Evolutionary conservation across 2,888 invertebrate species (phyloP).

Genomic region (Aromia moschata): DNA sequence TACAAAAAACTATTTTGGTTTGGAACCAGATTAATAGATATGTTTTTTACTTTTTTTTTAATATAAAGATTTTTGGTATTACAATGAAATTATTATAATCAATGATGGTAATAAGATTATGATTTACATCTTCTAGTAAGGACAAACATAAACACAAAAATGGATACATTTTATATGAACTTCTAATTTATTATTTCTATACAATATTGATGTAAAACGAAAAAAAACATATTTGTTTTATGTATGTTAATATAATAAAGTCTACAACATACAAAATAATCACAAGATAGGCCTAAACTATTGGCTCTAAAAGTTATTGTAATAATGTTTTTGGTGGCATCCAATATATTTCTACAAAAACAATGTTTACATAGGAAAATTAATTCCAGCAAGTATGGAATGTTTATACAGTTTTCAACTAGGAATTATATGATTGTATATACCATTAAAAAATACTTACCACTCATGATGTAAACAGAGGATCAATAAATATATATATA

Average conservation of each 20-base stretch:
- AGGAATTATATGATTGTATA: conserved; percentile 27
- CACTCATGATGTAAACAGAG: not conserved
- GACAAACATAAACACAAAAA: too few relatives aligned
- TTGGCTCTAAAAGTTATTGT: conserved; percentile 12
- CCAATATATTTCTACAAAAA: conserved; percentile 19
- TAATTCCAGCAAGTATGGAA: conserved; percentile 14
- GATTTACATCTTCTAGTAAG: too few relatives aligned
- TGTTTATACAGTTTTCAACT: conserved; percentile 26
- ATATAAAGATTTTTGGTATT: too few relatives aligned
- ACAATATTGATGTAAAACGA: too few relatives aligned
- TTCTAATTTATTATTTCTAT: too few relatives aligned
- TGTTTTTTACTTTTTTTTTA: too few relatives aligned
- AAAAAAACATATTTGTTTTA: not conserved
- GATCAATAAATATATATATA: too few relatives aligned
- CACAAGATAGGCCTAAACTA: conserved; percentile 29
- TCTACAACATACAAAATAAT: conserved; percentile 3
- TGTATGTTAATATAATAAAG: conserved; percentile 17
- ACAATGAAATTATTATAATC: too few relatives aligned
- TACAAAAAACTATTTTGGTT: too few relatives aligned
- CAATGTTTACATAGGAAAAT: conserved; percentile 14
- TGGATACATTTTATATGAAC: too few relatives aligned
- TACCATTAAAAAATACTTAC: conserved; percentile 17
- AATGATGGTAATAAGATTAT: too few relatives aligned
- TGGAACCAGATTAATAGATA: too few relatives aligned
- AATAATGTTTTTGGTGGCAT: conserved; percentile 13